Conservation (phyloP, 2,888 invertebrate genomes). For the Aplocera efformata region DNA sequence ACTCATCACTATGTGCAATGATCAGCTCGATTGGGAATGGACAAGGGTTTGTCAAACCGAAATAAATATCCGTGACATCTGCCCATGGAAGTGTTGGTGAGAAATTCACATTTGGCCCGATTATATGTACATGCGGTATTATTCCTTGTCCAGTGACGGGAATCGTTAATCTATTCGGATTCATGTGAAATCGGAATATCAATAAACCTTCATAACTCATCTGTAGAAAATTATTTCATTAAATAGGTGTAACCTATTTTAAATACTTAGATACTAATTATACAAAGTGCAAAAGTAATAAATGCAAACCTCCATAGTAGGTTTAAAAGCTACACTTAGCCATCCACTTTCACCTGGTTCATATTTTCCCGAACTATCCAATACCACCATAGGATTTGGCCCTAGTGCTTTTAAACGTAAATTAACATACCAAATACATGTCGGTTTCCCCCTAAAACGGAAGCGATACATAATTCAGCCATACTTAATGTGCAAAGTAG, state of each 20-base stretch:
- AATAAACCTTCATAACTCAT: conserved; percentile 63
- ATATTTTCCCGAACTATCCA: conserved; percentile 67
- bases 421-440: conserved; percentile 77
- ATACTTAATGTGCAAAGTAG: background rate
- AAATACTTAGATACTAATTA: conserved; percentile 1
- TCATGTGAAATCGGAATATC: conserved; percentile 73
- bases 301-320: conserved; percentile 61
- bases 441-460: conserved; percentile 73
- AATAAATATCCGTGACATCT: conserved; percentile 75
- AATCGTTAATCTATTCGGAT: conserved; percentile 67
- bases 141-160: conserved; percentile 76
- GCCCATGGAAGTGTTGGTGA: conserved; percentile 83
- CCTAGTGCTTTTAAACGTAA: conserved; percentile 54
- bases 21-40: conserved; percentile 84
- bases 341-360: conserved; percentile 71
- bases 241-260: background rate
- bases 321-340: conserved; percentile 81
- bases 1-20: conserved; percentile 84
- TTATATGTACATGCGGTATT: conserved; percentile 74
- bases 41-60: conserved; percentile 83
- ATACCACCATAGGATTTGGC: conserved; percentile 52
- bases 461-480: background rate
- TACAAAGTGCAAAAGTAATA: background rate
- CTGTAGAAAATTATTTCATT: conserved; percentile 37
- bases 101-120: conserved; percentile 77